Evolutionary conservation across 2,888 invertebrate species (phyloP), one percentile per base, ranked within the genome.

Genomic region (Steromphala cineraria): DNA sequence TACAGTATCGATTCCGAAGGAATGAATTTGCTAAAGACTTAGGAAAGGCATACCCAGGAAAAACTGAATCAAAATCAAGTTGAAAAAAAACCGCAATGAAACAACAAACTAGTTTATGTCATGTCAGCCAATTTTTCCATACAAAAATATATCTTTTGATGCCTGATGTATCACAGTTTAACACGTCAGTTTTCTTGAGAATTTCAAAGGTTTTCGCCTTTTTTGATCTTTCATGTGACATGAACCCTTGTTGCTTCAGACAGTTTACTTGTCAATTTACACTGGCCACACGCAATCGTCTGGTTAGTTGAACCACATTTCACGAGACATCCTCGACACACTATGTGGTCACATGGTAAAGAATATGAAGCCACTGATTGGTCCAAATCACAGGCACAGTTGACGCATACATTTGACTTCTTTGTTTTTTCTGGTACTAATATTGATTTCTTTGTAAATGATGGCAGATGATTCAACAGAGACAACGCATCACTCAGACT

Each of bases 401-500:
- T 67, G 55, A 77, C 71, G 40, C 67, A 28, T 36, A 1, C 53
- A 46, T 15, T 15, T 74, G 7, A 46, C 46, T 19, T 36, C n/a
- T n/a, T 36, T 10, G 13, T 3, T 19, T 4, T 19, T 74, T n/a
- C 40, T 19, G 5, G 53, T 31, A 24, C 21, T 19, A n/a, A 1
- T 52, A n/a, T 36, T n/a, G 53, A 15, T 28, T 53, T 62, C 13
- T 77, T 71, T 8, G 84, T 87, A 75, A 88, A 90, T 13, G 87
- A 87, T 53, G 89, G 90, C 13, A 90, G 80, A 28, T 67, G 71
- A 19, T 85, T 81, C 8, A 91, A 81, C 7, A 88, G 81, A 28
- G 80, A 82, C 53, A 90, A 78, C 24, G 90, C 90, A 75, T 71
- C 81, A 53, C 88, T 84, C 7, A 90, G 84, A 81, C 89, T 90